Percentiles rank a stretch among this genome's conserved stretches.
Conservation (phyloP, 2,888 invertebrate genomes). For the Andrena haemorrhoa region DNA sequence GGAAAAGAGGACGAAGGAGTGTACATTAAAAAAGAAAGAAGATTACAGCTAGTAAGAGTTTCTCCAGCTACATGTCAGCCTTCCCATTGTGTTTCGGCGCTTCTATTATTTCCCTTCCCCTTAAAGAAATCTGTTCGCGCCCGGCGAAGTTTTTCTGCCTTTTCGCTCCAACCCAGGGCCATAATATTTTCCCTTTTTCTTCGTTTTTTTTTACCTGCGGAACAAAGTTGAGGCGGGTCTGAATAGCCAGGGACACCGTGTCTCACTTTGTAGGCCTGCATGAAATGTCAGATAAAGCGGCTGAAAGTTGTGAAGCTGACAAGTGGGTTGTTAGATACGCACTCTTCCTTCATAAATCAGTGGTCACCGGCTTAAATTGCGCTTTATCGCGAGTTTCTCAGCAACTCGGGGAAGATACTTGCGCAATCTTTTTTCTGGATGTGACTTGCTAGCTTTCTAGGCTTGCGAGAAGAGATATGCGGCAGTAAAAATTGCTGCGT, state of each 20-base stretch:
- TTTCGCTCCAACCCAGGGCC: neutral
- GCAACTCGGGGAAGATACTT: neutral
- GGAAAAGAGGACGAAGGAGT: neutral
- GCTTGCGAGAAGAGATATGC: neutral
- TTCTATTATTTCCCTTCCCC: conserved; percentile 32
- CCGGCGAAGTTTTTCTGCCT: neutral
- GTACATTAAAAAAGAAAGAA: conserved; percentile 38
- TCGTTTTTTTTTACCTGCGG: neutral
- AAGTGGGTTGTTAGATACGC: conserved; percentile 31
- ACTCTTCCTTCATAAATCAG: conserved; percentile 16
- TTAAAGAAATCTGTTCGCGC: conserved; percentile 39
- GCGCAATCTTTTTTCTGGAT: neutral
- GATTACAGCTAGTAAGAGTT: conserved; percentile 35
- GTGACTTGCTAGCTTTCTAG: neutral
- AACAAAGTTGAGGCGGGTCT: conserved; percentile 9
- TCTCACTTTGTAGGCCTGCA: conserved; percentile 14
- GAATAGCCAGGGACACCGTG: conserved; percentile 1
- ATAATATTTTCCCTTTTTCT: neutral
- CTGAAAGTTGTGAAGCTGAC: conserved; percentile 35
- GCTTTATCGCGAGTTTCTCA: conserved; percentile 21
- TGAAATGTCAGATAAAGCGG: conserved; percentile 25
- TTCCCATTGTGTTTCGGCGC: conserved; percentile 19
- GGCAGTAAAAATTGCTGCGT: neutral
- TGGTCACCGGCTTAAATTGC: conserved; percentile 3
- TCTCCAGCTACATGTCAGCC: conserved; percentile 26